A percentile compares a stretch with the other conserved stretches of the same genome.
Evolutionary conservation across 2,888 invertebrate species (phyloP).

Genomic region (Bellardia pandia): DNA sequence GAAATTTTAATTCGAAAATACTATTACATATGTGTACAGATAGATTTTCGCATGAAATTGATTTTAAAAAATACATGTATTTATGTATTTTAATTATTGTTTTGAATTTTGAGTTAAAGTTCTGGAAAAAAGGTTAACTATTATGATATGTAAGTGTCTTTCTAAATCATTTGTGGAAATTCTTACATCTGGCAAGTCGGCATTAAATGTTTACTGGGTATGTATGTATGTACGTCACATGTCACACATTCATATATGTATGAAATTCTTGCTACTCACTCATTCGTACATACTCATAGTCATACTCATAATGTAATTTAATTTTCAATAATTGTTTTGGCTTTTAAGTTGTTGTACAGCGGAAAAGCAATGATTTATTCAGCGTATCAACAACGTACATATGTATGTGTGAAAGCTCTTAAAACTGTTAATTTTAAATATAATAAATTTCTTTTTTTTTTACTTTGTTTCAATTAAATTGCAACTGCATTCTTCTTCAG

Average conservation of each 20-base stretch:
- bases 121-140: too few relatives aligned
- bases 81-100: too few relatives aligned
- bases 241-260: neutral
- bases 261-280: neutral
- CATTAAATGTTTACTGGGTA: too few relatives aligned
- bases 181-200: too few relatives aligned
- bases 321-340: constrained; percentile 18
- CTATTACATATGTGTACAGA: too few relatives aligned
- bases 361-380: constrained; percentile 17
- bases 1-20: too few relatives aligned
- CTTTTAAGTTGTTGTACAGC: neutral
- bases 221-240: too few relatives aligned
- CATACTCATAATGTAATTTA: constrained; percentile 18
- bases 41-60: too few relatives aligned
- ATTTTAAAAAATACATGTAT: too few relatives aligned
- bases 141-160: too few relatives aligned
- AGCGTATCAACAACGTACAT: neutral
- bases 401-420: constrained; percentile 26
- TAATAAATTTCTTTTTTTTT: constrained; percentile 8
- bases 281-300: neutral
- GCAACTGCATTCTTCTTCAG: constrained; percentile 24
- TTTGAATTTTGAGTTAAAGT: too few relatives aligned
- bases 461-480: constrained; percentile 42
- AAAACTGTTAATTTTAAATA: constrained; percentile 7
- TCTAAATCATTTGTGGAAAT: too few relatives aligned